These are phyloP conservation scores for Sinotaia quadrata DNA, from an alignment of 2,888 invertebrate genomes.

Conservation along the genomic window DNA sequence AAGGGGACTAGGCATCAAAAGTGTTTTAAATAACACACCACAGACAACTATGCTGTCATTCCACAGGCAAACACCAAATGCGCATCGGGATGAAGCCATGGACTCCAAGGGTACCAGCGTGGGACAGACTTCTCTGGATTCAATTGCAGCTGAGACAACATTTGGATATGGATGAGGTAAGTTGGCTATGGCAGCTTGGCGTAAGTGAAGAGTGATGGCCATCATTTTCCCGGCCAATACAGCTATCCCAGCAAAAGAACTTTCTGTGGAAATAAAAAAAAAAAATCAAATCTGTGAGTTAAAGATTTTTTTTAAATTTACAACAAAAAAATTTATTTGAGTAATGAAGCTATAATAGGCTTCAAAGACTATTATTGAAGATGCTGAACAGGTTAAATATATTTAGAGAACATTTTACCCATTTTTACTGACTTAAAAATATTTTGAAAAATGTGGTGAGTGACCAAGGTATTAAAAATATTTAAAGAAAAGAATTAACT, in stretches of 20 bases:
- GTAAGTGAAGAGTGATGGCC: slow-evolving; percentile 75
- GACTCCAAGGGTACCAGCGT: slow-evolving; percentile 73
- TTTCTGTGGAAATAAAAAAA: slow-evolving; percentile 48
- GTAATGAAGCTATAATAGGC: no score
- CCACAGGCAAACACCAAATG: slow-evolving; percentile 82
- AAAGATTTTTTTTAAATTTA: no score
- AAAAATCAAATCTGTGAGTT: no score
- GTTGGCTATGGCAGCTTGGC: slow-evolving; percentile 17
- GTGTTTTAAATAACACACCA: slow-evolving; percentile 28
- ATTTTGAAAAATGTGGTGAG: no score
- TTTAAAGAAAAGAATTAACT: no score
- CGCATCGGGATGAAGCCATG: slow-evolving; percentile 82
- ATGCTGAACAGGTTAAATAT: no score
- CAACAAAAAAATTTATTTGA: no score
- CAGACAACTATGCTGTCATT: slow-evolving; percentile 78
- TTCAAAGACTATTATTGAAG: no score
- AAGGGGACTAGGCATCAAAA: no score
- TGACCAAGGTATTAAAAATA: no score
- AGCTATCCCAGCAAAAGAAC: slow-evolving; percentile 76
- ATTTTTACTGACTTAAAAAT: no score
- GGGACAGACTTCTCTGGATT: slow-evolving; percentile 31
- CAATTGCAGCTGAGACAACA: slow-evolving; percentile 29
- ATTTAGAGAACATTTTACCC: no score
- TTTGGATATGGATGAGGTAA: not conserved
- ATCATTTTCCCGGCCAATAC: slow-evolving; percentile 78